These are phyloP conservation scores for Diachrysia chrysitis DNA, from an alignment of 2,888 invertebrate species.

Conservation along the genomic window DNA sequence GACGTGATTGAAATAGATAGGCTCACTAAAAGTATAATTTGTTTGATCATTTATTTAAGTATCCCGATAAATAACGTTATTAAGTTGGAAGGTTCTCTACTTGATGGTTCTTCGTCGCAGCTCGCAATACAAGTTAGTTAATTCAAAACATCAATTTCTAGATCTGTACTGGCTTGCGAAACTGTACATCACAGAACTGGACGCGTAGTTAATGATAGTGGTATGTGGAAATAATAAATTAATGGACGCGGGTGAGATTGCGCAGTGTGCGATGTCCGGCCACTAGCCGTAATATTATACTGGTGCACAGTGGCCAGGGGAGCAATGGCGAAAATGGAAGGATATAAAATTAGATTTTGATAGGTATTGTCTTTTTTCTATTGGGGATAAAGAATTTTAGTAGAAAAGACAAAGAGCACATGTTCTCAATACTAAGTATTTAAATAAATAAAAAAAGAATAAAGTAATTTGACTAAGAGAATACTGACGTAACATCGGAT, in stretches of 20 bases:
- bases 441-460: no score
- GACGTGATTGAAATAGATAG: no score
- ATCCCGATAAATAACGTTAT: neutral
- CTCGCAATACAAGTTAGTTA: slow-evolving; percentile 4
- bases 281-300: slow-evolving; percentile 78
- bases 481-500: no score
- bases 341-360: neutral
- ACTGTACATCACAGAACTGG: neutral
- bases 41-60: no score
- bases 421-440: no score
- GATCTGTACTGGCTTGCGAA: neutral
- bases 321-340: slow-evolving; percentile 41
- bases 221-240: slow-evolving; percentile 65
- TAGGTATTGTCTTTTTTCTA: no score
- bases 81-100: neutral
- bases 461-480: no score
- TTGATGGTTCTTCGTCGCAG: neutral
- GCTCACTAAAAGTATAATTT: no score
- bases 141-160: slow-evolving; percentile 3
- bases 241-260: slow-evolving; percentile 75
- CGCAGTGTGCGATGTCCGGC: slow-evolving; percentile 79
- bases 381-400: no score
- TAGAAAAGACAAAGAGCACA: no score
- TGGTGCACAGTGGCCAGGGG: slow-evolving; percentile 67
- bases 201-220: slow-evolving; percentile 26